Evolutionary conservation across 1,140 invertebrate species (phyloP).

Genomic region (Macrocentrus cingulum): DNA sequence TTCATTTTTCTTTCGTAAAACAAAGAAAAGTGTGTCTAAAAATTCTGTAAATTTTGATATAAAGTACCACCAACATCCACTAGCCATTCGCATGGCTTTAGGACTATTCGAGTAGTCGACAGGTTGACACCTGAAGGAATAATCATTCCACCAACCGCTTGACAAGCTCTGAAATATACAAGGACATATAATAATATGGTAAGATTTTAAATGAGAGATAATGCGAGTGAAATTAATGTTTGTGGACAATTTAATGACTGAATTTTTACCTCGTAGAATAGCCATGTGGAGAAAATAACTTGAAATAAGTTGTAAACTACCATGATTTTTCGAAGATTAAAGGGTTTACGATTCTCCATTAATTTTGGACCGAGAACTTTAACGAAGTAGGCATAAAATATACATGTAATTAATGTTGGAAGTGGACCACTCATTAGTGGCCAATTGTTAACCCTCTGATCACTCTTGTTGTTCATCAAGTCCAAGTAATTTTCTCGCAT

Average conservation of each 20-base stretch:
- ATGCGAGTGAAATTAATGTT: constrained; percentile 5
- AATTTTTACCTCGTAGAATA: constrained; percentile 77
- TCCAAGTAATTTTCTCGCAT: constrained; percentile 64
- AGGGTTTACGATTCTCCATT: constrained; percentile 90
- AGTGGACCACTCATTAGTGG: constrained; percentile 80
- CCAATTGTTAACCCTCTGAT: constrained; percentile 82
- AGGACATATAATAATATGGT: constrained; percentile 30
- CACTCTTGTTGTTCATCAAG: constrained; percentile 74
- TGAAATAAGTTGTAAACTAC: constrained; percentile 86
- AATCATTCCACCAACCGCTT: constrained; percentile 72
- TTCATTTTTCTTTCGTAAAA: constrained; percentile 81
- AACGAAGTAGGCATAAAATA: constrained; percentile 76
- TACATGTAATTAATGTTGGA: constrained; percentile 76
- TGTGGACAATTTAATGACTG: constrained; percentile 1
- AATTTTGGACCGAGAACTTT: constrained; percentile 80
- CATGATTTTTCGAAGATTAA: constrained; percentile 76
- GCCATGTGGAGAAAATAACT: constrained; percentile 81
- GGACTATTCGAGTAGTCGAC: constrained; percentile 81
- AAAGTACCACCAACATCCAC: constrained; percentile 84
- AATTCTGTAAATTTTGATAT: constrained; percentile 87
- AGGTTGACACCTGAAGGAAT: constrained; percentile 87
- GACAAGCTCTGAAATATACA: constrained; percentile 60
- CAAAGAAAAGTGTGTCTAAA: constrained; percentile 85
- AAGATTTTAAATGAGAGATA: constrained; percentile 11
- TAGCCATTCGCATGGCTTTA: constrained; percentile 77